Base-by-base conservation (phyloP, 37 sponge, comb jelly and placozoan genomes). In the Ephydatia muelleri region DNA sequence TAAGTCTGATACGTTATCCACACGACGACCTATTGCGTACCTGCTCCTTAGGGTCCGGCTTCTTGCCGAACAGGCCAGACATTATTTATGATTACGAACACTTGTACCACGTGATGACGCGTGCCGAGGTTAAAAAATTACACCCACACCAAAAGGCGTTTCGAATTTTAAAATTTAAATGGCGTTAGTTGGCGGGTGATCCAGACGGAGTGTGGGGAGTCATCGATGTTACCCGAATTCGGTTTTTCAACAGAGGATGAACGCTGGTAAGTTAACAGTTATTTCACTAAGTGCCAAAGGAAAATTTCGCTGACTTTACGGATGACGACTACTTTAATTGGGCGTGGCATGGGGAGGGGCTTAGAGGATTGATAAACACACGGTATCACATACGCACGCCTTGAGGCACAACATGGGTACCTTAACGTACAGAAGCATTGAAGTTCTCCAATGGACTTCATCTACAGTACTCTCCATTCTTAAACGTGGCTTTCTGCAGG, bases 31-130 rank as follows among this genome's bases (percentile, higher is more conserved):
- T 65, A 33, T 37, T 19, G 65, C 82, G 64, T 32, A 93, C 96
- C 90, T 92, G 96, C 65, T 95, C 96, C 57, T 93, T 92, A 0
- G 93, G 96, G 57, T 92, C 93, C 38, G 82, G 82, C 72, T 92
- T 95, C 86, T 95, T 95, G 38, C 88, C 92, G 0, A 91, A 84
- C 0, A 93, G 49, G 1, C 57, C 21, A 74, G 80, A 83, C 84
- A 84, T 80, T 47, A 38, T 28, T 28, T 64, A 35, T 21, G 72
- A 71, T 71, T 12, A 71, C 72, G 72, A 12, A 71, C 0, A 1
- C 14, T 13, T 25, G 3, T 4, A 1, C 23, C 72, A 71, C 72
- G 72, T 71, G 72, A 31, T 34, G 29, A 33, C 1, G 32, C 72
- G 72, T 71, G 32, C 72, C 12, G 14, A 6, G 32, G 32, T 71